phyloP scores from a whole-genome alignment of 2,797 vertebrate species.

The Rhinoraja longicauda region DNA sequence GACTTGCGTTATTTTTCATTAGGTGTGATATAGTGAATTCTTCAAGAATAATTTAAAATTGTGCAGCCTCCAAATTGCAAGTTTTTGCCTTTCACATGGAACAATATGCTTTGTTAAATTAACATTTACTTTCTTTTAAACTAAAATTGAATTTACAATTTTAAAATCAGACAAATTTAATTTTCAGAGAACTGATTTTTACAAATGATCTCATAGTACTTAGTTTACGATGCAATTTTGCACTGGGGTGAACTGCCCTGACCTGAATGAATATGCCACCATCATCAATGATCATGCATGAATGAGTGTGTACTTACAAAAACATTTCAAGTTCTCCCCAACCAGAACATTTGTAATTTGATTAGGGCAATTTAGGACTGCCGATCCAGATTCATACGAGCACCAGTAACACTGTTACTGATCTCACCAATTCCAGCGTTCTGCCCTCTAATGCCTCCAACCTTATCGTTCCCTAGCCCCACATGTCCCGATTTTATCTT shows the following conservation, averaged over 20 bases:
- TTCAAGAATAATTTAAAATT: neutral
- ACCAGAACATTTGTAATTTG: no score
- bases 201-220: neutral
- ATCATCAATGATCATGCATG: no score
- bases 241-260: neutral
- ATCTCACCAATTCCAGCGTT: no score
- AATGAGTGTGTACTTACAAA: no score
- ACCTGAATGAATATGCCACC: no score
- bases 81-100: neutral
- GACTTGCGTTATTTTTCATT: neutral
- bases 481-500: no score
- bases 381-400: no score
- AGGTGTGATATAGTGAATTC: neutral
- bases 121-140: neutral
- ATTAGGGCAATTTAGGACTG: no score
- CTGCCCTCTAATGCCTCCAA: no score
- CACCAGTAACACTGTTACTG: no score
- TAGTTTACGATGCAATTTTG: neutral
- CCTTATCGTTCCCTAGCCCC: no score
- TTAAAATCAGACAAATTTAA: neutral
- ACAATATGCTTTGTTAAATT: neutral
- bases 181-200: neutral
- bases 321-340: no score
- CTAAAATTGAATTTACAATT: neutral
- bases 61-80: neutral